Evolutionary conservation across 2,888 invertebrate species (phyloP), one percentile per base, ranked within the genome.

Genomic region (Scaptodrosophila latifasciaeformis): DNA sequence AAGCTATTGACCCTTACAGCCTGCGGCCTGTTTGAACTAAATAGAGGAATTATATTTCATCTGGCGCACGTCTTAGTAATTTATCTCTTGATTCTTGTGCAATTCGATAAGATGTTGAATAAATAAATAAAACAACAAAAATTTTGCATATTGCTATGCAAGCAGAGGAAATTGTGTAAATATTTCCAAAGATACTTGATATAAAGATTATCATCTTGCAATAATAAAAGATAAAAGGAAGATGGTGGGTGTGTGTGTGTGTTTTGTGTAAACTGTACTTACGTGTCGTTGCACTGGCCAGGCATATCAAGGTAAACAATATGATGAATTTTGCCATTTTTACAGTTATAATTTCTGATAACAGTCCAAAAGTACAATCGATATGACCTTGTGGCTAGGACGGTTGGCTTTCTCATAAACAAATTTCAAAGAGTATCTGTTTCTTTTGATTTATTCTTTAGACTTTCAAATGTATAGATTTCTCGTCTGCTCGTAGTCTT

Each of bases 61-160:
- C 65, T 70, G 39, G 57, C 65, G 49, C 65, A 71, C 52, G 70
- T 59, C 24, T 74, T 83, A 35, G 59, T 82, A 44, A 56, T 66
- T 34, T 75, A 80, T 55, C 61, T 80, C 49, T 62, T 71, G 40
- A 68, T 82, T 53, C 65, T 83, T 13, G 72, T 83, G 61, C 82
- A 83, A 54, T 82, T 81, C 59, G 83, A 82, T 65, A 76, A 72
- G 63, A 63, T 74, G 43, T 46, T 66, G 6, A 56, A 79, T 59
- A 59, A 49, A 52, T 70, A 71, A 13, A 6, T 3, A 18, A 40
- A n/a, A n/a, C n/a, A n/a, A n/a, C n/a, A n/a, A n/a, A n/a, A n/a
- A n/a, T n/a, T n/a, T n/a, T n/a, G n/a, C n/a, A n/a, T n/a, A n/a
- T n/a, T n/a, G n/a, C n/a, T n/a, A n/a, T n/a, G n/a, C n/a, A n/a